Evolutionary conservation across 1,140 invertebrate genomes (phyloP), one percentile per base, ranked within the genome.

Genomic region (Patella vulgata): DNA sequence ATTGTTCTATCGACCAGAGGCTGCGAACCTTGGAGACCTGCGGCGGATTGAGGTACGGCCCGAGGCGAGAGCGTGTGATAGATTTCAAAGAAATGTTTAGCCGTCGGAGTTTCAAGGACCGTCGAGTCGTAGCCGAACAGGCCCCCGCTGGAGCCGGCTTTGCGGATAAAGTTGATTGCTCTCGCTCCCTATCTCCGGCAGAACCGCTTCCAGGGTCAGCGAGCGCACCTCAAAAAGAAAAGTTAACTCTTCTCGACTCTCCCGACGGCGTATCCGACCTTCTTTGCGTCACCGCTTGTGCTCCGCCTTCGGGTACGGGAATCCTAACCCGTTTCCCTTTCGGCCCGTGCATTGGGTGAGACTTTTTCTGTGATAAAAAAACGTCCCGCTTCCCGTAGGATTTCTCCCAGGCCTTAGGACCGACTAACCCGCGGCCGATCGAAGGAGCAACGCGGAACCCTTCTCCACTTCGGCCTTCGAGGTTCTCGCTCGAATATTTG

Each of bases 381-480:
- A 40, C 17, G 58, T 43, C 54, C 70, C 59, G 53, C 42, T 72
- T 75, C 65, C 59, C 68, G 79, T 82, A 75, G 77, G 81, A 72
- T 55, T 83, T 86, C 74, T 63, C 84, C 81, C 70, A 75, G 80
- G 72, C 63, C 84, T 88, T 87, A 87, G 86, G 84, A 91, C 90
- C 90, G 90, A 59, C 66, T 55, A 53, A 73, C 59, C 91, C 71
- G 89, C 90, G 89, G 90, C 87, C 91, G 93, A 94, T 87, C 86
- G 89, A 91, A 92, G 91, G n/a, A n/a, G 93, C 93, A 88, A 91
- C 91, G 90, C 89, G 91, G 90, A 93, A 89, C 88, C 86, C 83
- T 92, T 92, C 90, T 92, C 91, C 91, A 90, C 90, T 87, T 93
- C 90, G 90, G 90, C 90, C 90, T 89, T 91, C 89, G 89, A 91